Evolutionary conservation across 2,888 invertebrate species (phyloP).

Genomic region (Helleia helle): DNA sequence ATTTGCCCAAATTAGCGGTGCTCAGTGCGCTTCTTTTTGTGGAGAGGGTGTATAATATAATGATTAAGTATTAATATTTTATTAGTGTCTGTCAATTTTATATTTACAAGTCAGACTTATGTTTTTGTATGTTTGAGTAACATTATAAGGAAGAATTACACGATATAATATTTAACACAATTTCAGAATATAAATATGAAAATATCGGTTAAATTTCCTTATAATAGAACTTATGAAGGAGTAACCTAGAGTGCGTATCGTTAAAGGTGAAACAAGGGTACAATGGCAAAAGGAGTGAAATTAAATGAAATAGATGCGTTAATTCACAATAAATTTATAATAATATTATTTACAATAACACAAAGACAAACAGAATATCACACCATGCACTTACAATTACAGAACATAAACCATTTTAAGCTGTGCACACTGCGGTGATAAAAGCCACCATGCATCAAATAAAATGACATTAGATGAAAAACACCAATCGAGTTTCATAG

Average conservation of each 20-base stretch:
- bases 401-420: conserved; percentile 54
- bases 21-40: conserved; percentile 26
- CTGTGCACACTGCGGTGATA: conserved; percentile 59
- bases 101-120: neutral
- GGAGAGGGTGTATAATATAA: neutral
- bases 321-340: conserved; percentile 66
- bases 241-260: conserved; percentile 2
- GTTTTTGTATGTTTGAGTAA: neutral
- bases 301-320: conserved; percentile 68
- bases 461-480: conserved; percentile 17
- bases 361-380: conserved; percentile 56
- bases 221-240: conserved; percentile 1
- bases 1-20: conserved; percentile 38
- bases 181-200: neutral
- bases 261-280: conserved; percentile 45
- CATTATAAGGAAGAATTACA: conserved; percentile 1
- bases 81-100: neutral
- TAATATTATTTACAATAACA: conserved; percentile 68
- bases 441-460: conserved; percentile 24
- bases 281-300: conserved; percentile 46
- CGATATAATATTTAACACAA: neutral
- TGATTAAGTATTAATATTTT: neutral
- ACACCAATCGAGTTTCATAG: conserved; percentile 10
- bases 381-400: conserved; percentile 70
- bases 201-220: neutral